phyloP scores from a whole-genome alignment of 2,113 vertebrate species.

The Oreochromis spilurus region DNA sequence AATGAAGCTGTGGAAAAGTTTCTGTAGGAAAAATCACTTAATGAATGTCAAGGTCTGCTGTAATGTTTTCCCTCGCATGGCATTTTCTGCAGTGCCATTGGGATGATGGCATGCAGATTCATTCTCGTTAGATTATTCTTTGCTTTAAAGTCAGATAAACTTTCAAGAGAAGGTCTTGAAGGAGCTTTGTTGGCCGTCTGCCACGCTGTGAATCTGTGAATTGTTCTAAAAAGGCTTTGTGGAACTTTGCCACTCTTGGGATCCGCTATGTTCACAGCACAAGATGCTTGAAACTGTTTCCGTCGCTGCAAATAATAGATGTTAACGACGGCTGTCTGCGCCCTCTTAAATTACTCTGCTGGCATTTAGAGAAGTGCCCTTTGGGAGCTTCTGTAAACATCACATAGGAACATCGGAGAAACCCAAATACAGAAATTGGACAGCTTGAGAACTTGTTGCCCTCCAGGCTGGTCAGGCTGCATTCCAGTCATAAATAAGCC shows the following conservation, averaged over 20 bases:
- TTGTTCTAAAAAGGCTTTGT: neutral
- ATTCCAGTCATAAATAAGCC: slow-evolving; percentile 7
- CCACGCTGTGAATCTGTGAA: neutral
- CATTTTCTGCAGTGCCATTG: neutral
- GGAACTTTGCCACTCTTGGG: neutral
- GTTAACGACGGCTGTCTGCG: slow-evolving; percentile 2
- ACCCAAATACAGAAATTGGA: neutral
- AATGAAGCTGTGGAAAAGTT: slow-evolving; percentile 54
- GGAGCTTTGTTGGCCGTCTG: neutral
- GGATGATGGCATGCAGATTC: neutral
- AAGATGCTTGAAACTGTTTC: neutral
- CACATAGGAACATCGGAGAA: slow-evolving; percentile 1
- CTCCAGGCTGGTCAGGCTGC: neutral
- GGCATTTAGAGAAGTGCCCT: neutral
- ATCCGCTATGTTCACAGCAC: neutral
- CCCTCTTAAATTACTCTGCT: slow-evolving; percentile 8
- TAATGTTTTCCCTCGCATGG: neutral
- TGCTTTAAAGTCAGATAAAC: neutral
- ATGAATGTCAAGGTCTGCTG: slow-evolving; percentile 7
- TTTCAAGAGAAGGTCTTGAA: neutral
- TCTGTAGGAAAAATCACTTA: slow-evolving; percentile 34
- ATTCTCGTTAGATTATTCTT: slow-evolving; percentile 2
- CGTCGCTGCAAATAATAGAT: slow-evolving; percentile 1
- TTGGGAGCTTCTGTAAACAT: slow-evolving; percentile 26
- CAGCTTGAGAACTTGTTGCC: neutral